Conservation (phyloP, 2,888 invertebrate species). For the Druceiella hillmani region DNA sequence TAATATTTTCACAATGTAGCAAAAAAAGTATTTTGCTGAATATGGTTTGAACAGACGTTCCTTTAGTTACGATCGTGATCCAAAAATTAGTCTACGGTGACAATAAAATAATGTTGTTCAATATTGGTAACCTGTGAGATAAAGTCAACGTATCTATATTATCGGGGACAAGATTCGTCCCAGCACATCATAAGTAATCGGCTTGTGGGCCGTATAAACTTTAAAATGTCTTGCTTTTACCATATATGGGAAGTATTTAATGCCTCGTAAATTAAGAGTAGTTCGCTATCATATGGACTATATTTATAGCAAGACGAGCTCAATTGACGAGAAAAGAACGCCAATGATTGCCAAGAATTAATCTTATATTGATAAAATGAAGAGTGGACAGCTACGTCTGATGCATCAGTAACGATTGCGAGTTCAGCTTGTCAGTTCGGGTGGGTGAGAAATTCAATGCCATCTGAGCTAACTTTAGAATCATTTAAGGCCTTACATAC, state of each 20-base stretch:
- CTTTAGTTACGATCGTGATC: too few species aligned
- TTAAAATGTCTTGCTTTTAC: conserved; percentile 30
- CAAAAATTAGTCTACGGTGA: too few species aligned
- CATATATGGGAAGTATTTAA: conserved; percentile 31
- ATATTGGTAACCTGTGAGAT: conserved; percentile 32
- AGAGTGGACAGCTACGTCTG: conserved; percentile 31
- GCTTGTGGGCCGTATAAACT: conserved; percentile 32
- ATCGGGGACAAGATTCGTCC: conserved; percentile 29
- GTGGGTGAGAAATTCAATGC: conserved; percentile 29
- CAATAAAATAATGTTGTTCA: too few species aligned
- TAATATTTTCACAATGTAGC: too few species aligned
- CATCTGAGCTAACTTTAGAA: conserved; percentile 25
- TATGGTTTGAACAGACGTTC: too few species aligned
- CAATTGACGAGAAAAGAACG: too few species aligned
- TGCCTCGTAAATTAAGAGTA: conserved; percentile 31
- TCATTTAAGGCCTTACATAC: conserved; percentile 19
- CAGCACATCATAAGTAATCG: conserved; percentile 26
- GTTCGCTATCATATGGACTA: conserved; percentile 32
- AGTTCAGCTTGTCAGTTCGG: conserved; percentile 27
- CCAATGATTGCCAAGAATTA: too few species aligned
- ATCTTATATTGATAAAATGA: too few species aligned
- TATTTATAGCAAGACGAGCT: too few species aligned
- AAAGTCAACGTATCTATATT: conserved; percentile 29
- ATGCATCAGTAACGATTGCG: conserved; percentile 31
- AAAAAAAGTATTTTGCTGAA: too few species aligned